Base-by-base conservation (phyloP, 2,113 vertebrate genomes). In the Melanerpes aurifrons region DNA sequence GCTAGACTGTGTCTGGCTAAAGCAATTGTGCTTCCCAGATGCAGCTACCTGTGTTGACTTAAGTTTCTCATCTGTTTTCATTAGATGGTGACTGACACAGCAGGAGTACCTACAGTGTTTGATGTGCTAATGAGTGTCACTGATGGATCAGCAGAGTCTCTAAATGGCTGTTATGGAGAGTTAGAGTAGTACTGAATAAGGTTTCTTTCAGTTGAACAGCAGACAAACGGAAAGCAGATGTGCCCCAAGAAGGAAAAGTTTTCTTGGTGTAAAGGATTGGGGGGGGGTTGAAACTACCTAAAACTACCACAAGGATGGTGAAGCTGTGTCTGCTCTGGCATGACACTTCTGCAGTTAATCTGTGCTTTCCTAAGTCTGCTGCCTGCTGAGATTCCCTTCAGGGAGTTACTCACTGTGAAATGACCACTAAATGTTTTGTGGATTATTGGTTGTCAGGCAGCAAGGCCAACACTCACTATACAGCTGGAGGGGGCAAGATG, bases 131-230 rank as follows among this genome's bases (percentile, higher is more conserved):
- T 18, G 45, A 50, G 37, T 47, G 66, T 62, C 7, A 8, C 45
- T 62, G 15, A 5, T 16, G 22, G 21, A 25, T 62, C 59, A 35
- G 54, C 45, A 25, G 43, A 78, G 45, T n/a, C 63, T 61, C n/a
- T 47, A 16, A 75, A 45, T 12, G 29, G 22, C 50, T 82, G 4
- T 58, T n/a, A 15, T 0, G 3, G 26, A 50, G 43, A 28, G 9
- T 1, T 35, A n/a, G 17, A 19, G 6, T 28, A 32, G 29, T 7
- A 20, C 0, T 0, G 10, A 45, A 2, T 37, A 48, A 71, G 25
- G 47, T 21, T 70, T 12, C 12, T 7, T 73, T 69, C 18, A n/a
- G 21, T 1, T 58, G 29, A 68, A 22, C 12, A 50, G 18, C 0
- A 0, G 21, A 20, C 15, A 17, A 68, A 69, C 19, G 57, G 31